Conservation (phyloP, 2,888 invertebrate genomes). For the Sphaerophoria taeniata region DNA sequence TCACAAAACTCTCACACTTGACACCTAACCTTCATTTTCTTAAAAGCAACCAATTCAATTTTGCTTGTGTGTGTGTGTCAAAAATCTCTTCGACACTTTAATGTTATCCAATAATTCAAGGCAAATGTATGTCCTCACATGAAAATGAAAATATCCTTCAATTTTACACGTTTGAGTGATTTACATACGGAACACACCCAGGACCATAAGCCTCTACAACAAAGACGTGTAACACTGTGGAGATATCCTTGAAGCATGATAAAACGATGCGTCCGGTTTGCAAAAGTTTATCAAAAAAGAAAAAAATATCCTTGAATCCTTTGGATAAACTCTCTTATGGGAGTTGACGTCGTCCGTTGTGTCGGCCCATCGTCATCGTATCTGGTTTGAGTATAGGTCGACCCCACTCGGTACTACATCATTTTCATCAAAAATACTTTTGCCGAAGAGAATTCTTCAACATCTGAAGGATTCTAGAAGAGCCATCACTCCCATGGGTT, state of each 20-base stretch:
- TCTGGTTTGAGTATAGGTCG: neutral
- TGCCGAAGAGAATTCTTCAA: slow-evolving; percentile 13
- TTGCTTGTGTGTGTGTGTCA: neutral
- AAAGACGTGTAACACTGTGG: neutral
- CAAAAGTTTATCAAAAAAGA: neutral
- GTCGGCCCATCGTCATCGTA: too few species aligned
- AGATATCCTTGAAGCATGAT: slow-evolving; percentile 49
- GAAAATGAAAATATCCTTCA: slow-evolving; percentile 21
- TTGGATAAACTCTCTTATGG: slow-evolving; percentile 13
- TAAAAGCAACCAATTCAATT: neutral
- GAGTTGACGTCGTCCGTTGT: slow-evolving; percentile 5
- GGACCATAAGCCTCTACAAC: neutral
- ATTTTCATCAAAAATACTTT: slow-evolving; percentile 26
- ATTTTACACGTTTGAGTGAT: slow-evolving; percentile 38
- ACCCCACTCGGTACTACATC: slow-evolving; percentile 18
- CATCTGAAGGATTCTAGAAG: slow-evolving; percentile 10
- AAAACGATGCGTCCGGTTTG: slow-evolving; percentile 39
- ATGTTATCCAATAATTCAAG: slow-evolving; percentile 30
- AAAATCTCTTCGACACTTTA: slow-evolving; percentile 43
- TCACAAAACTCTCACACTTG: slow-evolving; percentile 1
- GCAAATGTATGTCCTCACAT: slow-evolving; percentile 14
- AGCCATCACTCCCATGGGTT: slow-evolving; percentile 22
- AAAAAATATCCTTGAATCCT: neutral
- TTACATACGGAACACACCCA: slow-evolving; percentile 1
- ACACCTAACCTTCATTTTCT: slow-evolving; percentile 16